phyloP scores from a whole-genome alignment of 2,888 invertebrate species.

The Leptopilina drosophilae region DNA sequence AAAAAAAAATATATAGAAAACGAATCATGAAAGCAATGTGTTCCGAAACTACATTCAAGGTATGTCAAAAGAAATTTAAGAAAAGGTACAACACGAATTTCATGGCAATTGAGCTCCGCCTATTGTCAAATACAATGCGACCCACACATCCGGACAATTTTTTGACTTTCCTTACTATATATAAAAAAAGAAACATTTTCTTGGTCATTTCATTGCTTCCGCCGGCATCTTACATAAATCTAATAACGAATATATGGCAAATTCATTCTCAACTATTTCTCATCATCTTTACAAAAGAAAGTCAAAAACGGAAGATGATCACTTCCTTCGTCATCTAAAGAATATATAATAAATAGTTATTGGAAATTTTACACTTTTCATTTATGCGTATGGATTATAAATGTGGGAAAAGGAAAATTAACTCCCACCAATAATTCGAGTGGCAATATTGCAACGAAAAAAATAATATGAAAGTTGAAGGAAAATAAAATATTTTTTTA shows the following conservation, averaged over 20 bases:
- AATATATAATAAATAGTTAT: too few species aligned
- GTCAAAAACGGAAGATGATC: conserved; percentile 3
- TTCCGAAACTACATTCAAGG: conserved; percentile 59
- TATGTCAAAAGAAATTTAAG: conserved; percentile 66
- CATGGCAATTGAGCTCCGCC: conserved; percentile 71
- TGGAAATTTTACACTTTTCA: too few species aligned
- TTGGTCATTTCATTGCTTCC: conserved; percentile 65
- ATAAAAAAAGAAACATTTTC: conserved; percentile 43
- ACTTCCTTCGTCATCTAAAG: conserved; percentile 4
- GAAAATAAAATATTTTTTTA: too few species aligned
- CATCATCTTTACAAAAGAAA: conserved; percentile 3
- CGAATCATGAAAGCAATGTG: conserved; percentile 48
- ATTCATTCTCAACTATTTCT: conserved; percentile 34
- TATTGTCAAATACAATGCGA: conserved; percentile 61
- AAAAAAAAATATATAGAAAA: conserved; percentile 48
- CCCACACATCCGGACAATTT: conserved; percentile 66
- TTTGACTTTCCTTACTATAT: conserved; percentile 68
- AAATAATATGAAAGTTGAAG: too few species aligned
- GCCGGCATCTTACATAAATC: conserved; percentile 57
- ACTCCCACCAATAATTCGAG: too few species aligned
- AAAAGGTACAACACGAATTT: conserved; percentile 75
- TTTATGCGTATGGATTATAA: too few species aligned
- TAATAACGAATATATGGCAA: conserved; percentile 43
- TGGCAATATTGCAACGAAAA: too few species aligned
- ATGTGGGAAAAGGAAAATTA: too few species aligned